Evolutionary conservation across 2,113 vertebrate species (phyloP), one percentile per base, ranked within the genome.

Genomic region (Potamarius usumacintae): DNA sequence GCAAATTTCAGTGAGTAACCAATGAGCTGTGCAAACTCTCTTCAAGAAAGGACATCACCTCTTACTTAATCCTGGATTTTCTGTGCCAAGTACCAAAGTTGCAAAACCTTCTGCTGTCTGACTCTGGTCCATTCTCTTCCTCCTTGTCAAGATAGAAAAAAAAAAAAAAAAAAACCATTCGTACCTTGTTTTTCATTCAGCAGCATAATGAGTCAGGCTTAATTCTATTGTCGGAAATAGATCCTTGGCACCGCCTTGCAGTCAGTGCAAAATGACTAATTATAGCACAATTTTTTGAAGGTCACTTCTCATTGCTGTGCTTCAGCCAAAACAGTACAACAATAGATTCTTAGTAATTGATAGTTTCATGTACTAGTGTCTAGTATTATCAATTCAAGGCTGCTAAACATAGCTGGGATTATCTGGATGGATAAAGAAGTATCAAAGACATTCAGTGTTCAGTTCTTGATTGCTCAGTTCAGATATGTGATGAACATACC

Each of bases 251-350:
- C 81, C 87, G 90, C 72, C 87, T 85, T 82, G 83, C 89, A 92
- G 88, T 92, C 89, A 90, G 86, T 84, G 67, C 52, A 87, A 87
- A 63, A 90, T 42, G 20, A 92, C 88, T 94, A 96, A 94, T 91
- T 92, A 94, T 92, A 93, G 91, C 83, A 74, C 30, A 87, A 65
- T 90, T 90, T n/a, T 82, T 89, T 89, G 89, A 92, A 87, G 12
- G 80, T 74, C 83, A 74, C 83, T 84, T 85, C 85, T 87, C 65
- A 77, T 74, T 72, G 85, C 87, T 88, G 89, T 89, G 88, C 86
- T 89, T 80, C 77, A 83, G 91, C 85, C 89, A 91, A 82, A 87
- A 83, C 76, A 67, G 71, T 84, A 82, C 30, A 77, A 77, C 25
- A 53, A n/a, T 6, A 78, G 42, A 76, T 76, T 76, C 17, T 4